phyloP scores from a whole-genome alignment of 1,140 invertebrate species.

The Zophobas atratus region DNA sequence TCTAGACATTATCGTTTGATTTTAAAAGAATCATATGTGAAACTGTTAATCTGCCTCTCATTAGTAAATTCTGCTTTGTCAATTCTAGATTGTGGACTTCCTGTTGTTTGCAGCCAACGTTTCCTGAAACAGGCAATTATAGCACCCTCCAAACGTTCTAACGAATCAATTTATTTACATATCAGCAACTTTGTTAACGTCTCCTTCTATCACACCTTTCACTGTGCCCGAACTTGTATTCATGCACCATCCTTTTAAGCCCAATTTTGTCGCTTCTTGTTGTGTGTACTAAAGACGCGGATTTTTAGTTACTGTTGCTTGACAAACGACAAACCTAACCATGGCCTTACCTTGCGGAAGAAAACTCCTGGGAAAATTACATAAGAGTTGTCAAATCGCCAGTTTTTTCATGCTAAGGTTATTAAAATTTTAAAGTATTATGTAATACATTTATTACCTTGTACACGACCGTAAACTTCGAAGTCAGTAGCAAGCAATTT shows the following conservation, averaged over 20 bases:
- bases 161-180: conserved; percentile 72
- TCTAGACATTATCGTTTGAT: conserved; percentile 61
- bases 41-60: conserved; percentile 70
- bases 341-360: conserved; percentile 1
- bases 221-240: conserved; percentile 83
- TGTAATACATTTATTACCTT: conserved; percentile 67
- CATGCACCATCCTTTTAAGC: conserved; percentile 82
- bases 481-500: conserved; percentile 71
- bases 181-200: conserved; percentile 72
- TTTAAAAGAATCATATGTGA: conserved; percentile 67
- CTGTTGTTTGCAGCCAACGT: conserved; percentile 77
- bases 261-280: conserved; percentile 76
- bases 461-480: conserved; percentile 76
- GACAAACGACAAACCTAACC: not conserved
- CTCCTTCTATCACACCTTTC: conserved; percentile 79
- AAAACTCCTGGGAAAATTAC: conserved; percentile 3
- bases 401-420: conserved; percentile 1
- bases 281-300: conserved; percentile 74
- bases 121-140: conserved; percentile 73
- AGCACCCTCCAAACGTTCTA: conserved; percentile 21
- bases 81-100: conserved; percentile 79
- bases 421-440: conserved; percentile 36
- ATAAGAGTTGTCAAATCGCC: not conserved
- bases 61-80: conserved; percentile 79
- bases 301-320: not conserved